Base-by-base conservation (phyloP, 2,888 invertebrate genomes). In the Eurytoma californica region DNA sequence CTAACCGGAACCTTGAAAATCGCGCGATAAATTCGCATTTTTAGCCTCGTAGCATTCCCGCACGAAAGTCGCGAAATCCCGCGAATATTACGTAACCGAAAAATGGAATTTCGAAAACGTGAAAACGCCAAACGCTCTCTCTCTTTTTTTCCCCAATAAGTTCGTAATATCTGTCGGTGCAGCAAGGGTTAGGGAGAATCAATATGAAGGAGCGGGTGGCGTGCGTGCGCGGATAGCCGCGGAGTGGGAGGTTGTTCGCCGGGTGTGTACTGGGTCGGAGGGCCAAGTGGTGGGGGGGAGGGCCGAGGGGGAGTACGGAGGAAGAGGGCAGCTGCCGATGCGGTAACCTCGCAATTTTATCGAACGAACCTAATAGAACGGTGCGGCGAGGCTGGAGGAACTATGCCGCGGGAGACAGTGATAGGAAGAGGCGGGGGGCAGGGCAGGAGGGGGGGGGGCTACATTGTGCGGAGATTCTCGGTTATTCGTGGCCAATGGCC, bases 291-390 rank as follows among this genome's bases (percentile, higher is more conserved):
- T 3, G 39, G 4, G 4, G 3, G 7, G 39, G 39, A 7, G 39
- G 39, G n/a, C n/a, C 7, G 69, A 24, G 28, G 39, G 60, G 60
- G 12, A 16, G 24, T 24, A 20, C n/a, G 18, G 20, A 49, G 20
- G 16, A 49, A 39, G 39, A 39, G 39, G 39, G 24, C 57, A 70
- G 69, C 69, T 28, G 47, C 49, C 24, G 57, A 20, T 70, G 70
- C 63, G 63, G 49, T 70, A 65, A 61, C 67, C 61, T 58, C 60
- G 55, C 67, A 73, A 78, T 73, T 78, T 78, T 78, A 78, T 78
- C 72, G 67, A 78, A 78, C 72, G 53, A 16, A 14, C 39, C 61
- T 58, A 77, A 67, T 67, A 66, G 57, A 67, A 72, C 55, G 24
- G 16, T 20, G 18, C 13, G 55, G 18, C 14, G 18, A 24, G 0